Conservation (phyloP, 2,888 invertebrate species). For the Deroplatys truncata region DNA sequence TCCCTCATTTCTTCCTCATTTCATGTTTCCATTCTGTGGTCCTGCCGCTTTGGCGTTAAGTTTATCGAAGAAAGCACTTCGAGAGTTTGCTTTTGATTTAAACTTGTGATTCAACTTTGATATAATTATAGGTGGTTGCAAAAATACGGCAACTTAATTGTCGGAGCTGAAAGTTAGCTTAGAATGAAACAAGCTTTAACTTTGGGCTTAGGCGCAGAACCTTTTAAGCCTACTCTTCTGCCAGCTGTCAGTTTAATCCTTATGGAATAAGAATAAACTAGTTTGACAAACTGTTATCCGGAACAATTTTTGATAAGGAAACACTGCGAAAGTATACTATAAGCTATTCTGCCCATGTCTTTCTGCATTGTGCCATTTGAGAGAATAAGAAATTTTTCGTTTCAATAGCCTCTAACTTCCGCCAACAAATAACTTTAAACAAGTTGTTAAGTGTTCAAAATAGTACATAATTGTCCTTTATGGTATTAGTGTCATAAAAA, state of each 20-base stretch:
- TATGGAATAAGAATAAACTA: neutral
- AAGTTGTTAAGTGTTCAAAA: no score
- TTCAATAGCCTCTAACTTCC: no score
- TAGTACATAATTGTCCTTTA: no score
- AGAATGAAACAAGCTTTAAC: neutral
- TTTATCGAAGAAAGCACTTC: neutral
- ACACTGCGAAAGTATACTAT: no score
- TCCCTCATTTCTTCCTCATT: neutral
- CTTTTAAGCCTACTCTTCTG: no score
- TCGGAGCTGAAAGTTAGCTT: neutral
- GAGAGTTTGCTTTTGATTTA: neutral
- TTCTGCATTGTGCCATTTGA: no score
- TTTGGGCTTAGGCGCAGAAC: neutral
- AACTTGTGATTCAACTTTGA: neutral
- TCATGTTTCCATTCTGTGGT: neutral
- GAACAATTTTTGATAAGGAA: no score
- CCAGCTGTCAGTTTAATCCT: neutral
- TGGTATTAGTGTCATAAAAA: no score
- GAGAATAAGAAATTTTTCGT: no score
- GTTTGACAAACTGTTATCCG: no score
- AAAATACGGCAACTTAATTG: neutral
- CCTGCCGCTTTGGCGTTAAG: neutral
- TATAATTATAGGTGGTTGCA: neutral
- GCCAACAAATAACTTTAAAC: no score
- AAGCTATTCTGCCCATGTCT: no score